Evolutionary conservation across 35 echinoderm and acorn worm genomes (phyloP).

Genomic region (Apostichopus japonicus): DNA sequence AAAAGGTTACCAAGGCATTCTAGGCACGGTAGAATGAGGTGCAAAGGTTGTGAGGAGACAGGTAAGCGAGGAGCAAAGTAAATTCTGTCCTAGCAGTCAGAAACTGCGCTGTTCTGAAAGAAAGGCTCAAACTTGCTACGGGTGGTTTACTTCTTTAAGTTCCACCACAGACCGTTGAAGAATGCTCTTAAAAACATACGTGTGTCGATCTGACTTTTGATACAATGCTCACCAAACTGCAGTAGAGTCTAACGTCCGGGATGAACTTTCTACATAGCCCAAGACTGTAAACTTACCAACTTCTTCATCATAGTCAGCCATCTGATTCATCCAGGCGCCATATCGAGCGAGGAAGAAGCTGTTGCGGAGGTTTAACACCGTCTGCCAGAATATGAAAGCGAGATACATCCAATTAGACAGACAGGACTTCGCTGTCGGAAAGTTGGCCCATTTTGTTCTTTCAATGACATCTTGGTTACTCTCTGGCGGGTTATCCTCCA

Average conservation of each 20-base stretch:
- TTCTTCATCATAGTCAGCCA: constrained; percentile 26
- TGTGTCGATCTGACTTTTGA: too few relatives aligned
- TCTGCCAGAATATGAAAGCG: neutral
- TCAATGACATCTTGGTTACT: constrained; percentile 20
- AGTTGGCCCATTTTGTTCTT: neutral
- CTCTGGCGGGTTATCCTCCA: neutral
- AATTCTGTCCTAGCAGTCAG: too few relatives aligned
- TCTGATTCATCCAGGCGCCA: neutral
- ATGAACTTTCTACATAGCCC: neutral
- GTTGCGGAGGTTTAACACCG: constrained; percentile 39
- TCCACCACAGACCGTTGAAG: too few relatives aligned
- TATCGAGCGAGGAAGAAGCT: constrained; percentile 35
- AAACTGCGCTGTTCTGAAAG: too few relatives aligned
- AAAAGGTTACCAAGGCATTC: too few relatives aligned
- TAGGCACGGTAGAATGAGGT: too few relatives aligned
- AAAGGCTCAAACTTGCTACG: too few relatives aligned
- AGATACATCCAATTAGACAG: constrained; percentile 6
- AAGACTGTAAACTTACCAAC: neutral
- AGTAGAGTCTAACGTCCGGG: neutral
- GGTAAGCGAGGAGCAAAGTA: too few relatives aligned
- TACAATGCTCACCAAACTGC: neutral
- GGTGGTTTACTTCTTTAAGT: too few relatives aligned
- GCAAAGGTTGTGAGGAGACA: too few relatives aligned
- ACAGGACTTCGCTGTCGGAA: constrained; percentile 27
- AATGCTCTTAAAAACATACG: too few relatives aligned